These are phyloP conservation scores for Lycaena phlaeas DNA, from an alignment of 2,888 invertebrate species.

Conservation along the genomic window DNA sequence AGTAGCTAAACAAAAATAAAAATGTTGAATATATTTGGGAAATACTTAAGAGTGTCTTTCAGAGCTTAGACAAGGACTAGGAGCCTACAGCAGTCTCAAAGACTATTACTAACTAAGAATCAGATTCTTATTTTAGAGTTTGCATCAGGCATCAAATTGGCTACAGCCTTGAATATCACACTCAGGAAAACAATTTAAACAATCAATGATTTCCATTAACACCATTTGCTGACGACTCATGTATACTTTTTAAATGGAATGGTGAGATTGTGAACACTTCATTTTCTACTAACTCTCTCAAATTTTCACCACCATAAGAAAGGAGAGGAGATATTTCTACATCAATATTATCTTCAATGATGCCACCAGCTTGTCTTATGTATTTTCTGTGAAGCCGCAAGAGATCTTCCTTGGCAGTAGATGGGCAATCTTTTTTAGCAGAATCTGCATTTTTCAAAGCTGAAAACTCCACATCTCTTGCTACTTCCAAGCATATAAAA, in stretches of 20 bases:
- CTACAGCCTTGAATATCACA: no score
- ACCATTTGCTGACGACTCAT: conserved; percentile 44
- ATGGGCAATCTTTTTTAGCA: conserved; percentile 91
- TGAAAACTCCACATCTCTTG: conserved; percentile 94
- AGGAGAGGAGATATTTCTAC: conserved; percentile 94
- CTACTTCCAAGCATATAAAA: conserved; percentile 94
- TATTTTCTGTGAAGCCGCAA: conserved; percentile 84
- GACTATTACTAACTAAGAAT: no score
- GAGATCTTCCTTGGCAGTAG: conserved; percentile 86
- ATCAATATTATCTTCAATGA: conserved; percentile 75
- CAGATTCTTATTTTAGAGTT: no score
- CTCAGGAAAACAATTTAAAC: no score
- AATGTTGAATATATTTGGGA: no score
- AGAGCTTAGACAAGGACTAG: no score
- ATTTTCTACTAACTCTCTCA: conserved; percentile 76
- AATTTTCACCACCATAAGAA: conserved; percentile 92
- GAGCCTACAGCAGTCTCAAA: no score
- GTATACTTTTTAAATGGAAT: conserved; percentile 67
- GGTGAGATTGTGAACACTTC: conserved; percentile 79
- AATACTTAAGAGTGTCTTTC: no score
- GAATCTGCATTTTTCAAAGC: conserved; percentile 95
- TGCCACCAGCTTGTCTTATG: conserved; percentile 86
- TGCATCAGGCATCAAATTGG: no score
- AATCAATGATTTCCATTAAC: conserved; percentile 50
- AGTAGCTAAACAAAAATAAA: no score